A percentile compares a stretch with the other conserved stretches of the same genome.
Evolutionary conservation across 1,140 invertebrate genomes (phyloP).

Genomic region (Drosophila prosaltans): DNA sequence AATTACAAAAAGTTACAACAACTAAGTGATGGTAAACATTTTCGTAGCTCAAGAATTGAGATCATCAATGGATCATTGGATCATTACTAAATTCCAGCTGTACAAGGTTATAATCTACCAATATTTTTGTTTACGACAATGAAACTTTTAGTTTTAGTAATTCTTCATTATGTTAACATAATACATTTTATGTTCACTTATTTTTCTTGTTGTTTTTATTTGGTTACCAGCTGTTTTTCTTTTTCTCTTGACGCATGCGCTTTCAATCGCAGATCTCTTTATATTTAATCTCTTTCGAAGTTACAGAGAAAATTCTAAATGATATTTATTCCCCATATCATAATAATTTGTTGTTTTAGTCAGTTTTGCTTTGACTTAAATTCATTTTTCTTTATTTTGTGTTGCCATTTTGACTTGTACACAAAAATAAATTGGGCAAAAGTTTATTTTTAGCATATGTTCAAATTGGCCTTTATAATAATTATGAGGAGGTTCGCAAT

Average conservation of each 20-base stretch:
- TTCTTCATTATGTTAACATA: no score
- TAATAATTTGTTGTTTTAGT: background rate
- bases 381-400: background rate
- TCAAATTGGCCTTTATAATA: constrained; percentile 32
- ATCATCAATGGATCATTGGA: no score
- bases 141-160: no score
- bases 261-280: background rate
- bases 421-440: constrained; percentile 35
- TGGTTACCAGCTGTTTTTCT: background rate
- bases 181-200: background rate
- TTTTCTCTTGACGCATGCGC: constrained; percentile 2
- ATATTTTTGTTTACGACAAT: no score
- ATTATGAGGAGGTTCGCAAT: constrained; percentile 12
- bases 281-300: background rate
- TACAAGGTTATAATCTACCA: no score
- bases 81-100: no score
- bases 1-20: no score
- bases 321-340: background rate
- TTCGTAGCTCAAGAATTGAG: no score
- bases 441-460: constrained; percentile 37
- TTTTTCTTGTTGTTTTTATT: background rate
- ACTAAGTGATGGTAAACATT: no score
- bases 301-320: background rate
- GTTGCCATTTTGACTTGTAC: constrained; percentile 1
- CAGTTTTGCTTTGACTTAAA: constrained; percentile 1